Base-by-base conservation (phyloP, 2,113 vertebrate genomes). In the Scalopus aquaticus region DNA sequence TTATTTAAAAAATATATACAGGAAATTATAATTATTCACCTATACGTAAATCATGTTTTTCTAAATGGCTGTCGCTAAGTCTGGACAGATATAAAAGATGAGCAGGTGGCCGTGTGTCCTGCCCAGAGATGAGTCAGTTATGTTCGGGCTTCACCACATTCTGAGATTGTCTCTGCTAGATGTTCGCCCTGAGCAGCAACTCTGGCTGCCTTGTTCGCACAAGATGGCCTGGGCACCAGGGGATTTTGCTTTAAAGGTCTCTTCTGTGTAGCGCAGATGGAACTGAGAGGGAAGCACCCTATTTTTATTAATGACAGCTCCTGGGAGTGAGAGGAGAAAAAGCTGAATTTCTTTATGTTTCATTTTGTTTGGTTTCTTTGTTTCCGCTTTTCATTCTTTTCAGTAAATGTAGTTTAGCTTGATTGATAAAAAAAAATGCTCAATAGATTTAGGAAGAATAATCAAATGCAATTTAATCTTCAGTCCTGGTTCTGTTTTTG, bases 1-100 rank as follows among this genome's bases (percentile, higher is more conserved):
- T 70, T 73, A 67, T 85, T 91, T 94, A 44, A 32, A 37, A 39
- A 77, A 69, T 10, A 11, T 70, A 87, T 91, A 79, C 64, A 79
- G 37, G 81, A 79, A 89, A 24, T 17, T 86, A 11, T 42, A 20
- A 32, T 82, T 91, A 19, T 60, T 70, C n/a, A 79, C 74, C 39
- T 69, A 2, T 6, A n/a, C 49, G 6, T 72, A 54, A 83, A 74
- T 91, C 42, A 28, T 19, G 9, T 82, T 93, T 88, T 92, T 56
- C 73, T 85, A 78, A 83, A 86, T 65, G 24, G 44, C 46, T 73
- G 67, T 22, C 60, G 54, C 13, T 64, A 54, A 44, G 12, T 83
- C 51, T 60, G 19, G 26, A 58, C 13, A 67, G 32, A 44, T 64
- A 32, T 15, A 78, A 62, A 95, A 78, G 44, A 39, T 51, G 82